Base-by-base conservation (phyloP, 1,140 invertebrate species). In the Drosophila trapezifrons region DNA sequence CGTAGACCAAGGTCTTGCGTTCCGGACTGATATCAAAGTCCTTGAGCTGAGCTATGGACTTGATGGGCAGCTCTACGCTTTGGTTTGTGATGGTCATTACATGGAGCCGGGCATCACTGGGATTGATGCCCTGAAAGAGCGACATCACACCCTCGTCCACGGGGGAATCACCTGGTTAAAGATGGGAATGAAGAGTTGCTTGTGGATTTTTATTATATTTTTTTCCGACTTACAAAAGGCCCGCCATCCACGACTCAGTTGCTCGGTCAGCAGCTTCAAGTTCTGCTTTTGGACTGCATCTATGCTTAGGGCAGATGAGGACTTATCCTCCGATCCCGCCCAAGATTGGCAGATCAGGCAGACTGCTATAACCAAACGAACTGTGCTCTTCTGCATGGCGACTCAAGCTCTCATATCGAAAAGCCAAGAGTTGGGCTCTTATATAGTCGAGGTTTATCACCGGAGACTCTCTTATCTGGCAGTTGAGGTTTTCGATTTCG, bases 71-170 rank as follows among this genome's bases (percentile, higher is more conserved):
- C 20, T 89, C 74, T 0, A 91, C 55, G 27, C 78, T 90, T 13
- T 83, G 90, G 27, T 91, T 91, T 22, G 81, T 91, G 10, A 90
- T 63, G 17, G 90, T 91, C 80, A 91, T 77, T 12, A 91, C 86
- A 60, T 89, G 84, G 0, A 91, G 38, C 0, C 63, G 72, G 7
- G 80, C 87, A 63, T 91, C 90, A 59, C 90, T 89, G 43, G 90
- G 90, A 76, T 79, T 90, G n/a, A 90, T 90, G 70, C 90, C 90
- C 46, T 77, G 76, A 20, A 76, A 90, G 0, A 91, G 60, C 2
- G 87, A 72, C 90, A 91, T 91, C 2, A 91, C 90, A 27, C 87
- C 84, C 65, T 91, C 90, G 40, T 91, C 90, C 8, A 91, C 90
- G 0, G 86, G 83, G 0, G 90, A 84, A 51, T 91, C 87, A 45